These are phyloP conservation scores for Steinernema feltiae DNA, from an alignment of 1,140 invertebrate species.

Conservation along the genomic window DNA sequence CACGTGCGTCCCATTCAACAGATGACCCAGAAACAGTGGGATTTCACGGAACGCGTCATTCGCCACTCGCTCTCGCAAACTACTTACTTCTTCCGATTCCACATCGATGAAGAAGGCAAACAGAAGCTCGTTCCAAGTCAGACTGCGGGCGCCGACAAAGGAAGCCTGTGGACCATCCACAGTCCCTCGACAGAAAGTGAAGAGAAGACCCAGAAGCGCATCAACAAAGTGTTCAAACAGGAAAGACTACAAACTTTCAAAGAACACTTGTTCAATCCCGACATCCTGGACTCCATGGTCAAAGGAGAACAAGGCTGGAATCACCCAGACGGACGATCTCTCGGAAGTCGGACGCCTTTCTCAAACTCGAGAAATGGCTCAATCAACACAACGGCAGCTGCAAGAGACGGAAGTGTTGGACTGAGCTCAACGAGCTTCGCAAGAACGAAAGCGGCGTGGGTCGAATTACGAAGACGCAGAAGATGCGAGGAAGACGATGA, in stretches of 20 bases:
- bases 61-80: conserved; percentile 1
- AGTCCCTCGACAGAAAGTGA: neutral
- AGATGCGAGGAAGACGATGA: no score
- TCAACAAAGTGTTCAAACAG: neutral
- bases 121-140: neutral
- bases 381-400: no score
- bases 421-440: no score
- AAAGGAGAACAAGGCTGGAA: no score
- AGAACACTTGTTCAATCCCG: neutral
- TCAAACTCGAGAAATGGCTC: no score
- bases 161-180: neutral
- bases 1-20: neutral
- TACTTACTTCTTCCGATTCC: neutral
- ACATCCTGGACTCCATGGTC: neutral
- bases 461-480: no score
- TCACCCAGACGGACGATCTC: no score
- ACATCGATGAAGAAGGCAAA: neutral
- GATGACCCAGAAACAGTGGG: neutral
- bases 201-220: neutral
- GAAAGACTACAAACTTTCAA: neutral
- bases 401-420: no score
- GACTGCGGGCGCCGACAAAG: neutral
- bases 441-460: no score
- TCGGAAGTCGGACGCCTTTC: no score
- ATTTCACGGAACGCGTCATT: neutral